Evolutionary conservation across 2,888 invertebrate genomes (phyloP), one percentile per base, ranked within the genome.

Genomic region (Lepidochrysops patricia): DNA sequence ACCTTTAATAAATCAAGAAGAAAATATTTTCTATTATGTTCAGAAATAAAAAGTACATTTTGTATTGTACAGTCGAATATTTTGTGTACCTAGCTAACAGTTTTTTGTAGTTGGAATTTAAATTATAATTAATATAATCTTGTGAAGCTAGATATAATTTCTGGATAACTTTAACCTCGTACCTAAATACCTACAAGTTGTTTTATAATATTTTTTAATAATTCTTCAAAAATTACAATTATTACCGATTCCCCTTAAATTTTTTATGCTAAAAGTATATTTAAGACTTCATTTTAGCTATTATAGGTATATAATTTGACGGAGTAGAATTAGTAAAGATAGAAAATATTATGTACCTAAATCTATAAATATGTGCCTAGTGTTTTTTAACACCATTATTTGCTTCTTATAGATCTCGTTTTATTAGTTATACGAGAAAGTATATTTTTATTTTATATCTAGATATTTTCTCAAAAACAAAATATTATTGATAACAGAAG

Each of bases 381-480:
- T 19, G 13, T 29, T 27, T 54, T 4, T 19, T 19, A 52, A 32
- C 19, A 27, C 19, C 12, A 32, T 54, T 32, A 29, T 15, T 54
- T 54, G 27, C 19, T 19, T 54, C 5, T n/a, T 13, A n/a, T 19
- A 12, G 27, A 15, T 54, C 2, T 9, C n/a, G n/a, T n/a, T 50
- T 6, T 29, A 3, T 19, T 19, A 9, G 4, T 62, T 69, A 63
- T 68, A 56, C 65, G n/a, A 35, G 12, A 35, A 35, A 12, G n/a
- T 3, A 19, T 19, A 3, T 19, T 43, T 19, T 23, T 19, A 9
- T 19, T 43, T 6, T 43, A 9, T 19, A 15, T 32, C n/a, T n/a
- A n/a, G n/a, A 32, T 2, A 35, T 35, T 35, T 9, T 5, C n/a
- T n/a, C n/a, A n/a, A 43, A 43, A 43, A 23, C 19, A 43, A 43